phyloP scores from a whole-genome alignment of 2,888 invertebrate genomes.

The Tenthredo mesomela region DNA sequence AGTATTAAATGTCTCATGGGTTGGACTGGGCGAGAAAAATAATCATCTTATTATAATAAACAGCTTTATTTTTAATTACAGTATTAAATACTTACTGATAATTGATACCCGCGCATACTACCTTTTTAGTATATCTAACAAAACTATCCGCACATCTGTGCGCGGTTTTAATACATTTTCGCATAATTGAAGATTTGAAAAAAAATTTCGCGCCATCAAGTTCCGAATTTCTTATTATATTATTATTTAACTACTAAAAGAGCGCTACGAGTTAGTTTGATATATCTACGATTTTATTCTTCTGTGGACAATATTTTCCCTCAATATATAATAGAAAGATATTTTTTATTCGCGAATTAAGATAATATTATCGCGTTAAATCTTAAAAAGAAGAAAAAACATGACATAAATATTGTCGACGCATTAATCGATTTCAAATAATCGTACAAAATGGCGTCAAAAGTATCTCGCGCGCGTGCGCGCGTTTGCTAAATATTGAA shows the following conservation, averaged over 20 bases:
- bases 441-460: neutral
- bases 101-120: conserved; percentile 21
- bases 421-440: neutral
- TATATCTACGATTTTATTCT: neutral
- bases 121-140: conserved; percentile 31
- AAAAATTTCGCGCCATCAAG: neutral
- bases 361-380: no score
- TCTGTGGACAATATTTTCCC: neutral
- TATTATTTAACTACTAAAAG: neutral
- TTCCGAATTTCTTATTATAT: neutral
- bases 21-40: neutral
- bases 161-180: conserved; percentile 8
- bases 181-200: conserved; percentile 8
- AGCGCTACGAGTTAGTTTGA: neutral
- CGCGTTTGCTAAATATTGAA: neutral
- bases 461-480: no score
- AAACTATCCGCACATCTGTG: conserved; percentile 36
- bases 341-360: neutral
- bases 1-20: neutral
- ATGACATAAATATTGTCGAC: neutral
- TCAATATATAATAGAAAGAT: neutral
- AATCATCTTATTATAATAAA: neutral
- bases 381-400: no score
- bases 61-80: neutral
- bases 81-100: conserved; percentile 13